These are phyloP conservation scores for Caloenas nicobarica DNA, from an alignment of 2,113 vertebrate genomes.

Conservation along the genomic window DNA sequence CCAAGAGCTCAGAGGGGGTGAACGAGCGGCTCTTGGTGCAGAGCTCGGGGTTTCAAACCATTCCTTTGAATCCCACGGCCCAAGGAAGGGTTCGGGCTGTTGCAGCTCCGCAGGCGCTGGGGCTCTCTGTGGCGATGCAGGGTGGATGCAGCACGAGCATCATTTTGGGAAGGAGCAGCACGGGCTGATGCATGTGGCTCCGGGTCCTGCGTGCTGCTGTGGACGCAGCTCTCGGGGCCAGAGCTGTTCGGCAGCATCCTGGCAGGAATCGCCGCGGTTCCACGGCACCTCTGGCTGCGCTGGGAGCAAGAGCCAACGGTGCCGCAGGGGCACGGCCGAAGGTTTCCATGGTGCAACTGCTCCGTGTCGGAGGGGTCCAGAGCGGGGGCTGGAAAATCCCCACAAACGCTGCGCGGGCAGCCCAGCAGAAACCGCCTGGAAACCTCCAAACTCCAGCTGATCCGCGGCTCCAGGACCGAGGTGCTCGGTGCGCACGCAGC, in stretches of 20 bases:
- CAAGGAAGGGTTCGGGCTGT: not conserved
- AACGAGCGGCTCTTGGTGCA: not conserved
- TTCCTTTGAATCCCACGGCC: not conserved
- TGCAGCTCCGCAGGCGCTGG: rapidly evolving
- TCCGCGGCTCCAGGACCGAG: rapidly evolving
- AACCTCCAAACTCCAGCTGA: not conserved
- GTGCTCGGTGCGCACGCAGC: rapidly evolving
- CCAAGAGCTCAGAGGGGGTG: rapidly evolving
- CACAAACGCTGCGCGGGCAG: rapidly evolving
- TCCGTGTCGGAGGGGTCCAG: not conserved
- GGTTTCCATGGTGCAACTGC: too few relatives aligned
- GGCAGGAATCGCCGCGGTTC: rapidly evolving
- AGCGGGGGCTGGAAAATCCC: not conserved
- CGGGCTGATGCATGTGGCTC: not conserved
- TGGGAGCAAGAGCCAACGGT: not conserved
- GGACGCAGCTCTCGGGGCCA: rapidly evolving
- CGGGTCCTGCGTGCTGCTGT: not conserved
- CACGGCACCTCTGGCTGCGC: rapidly evolving
- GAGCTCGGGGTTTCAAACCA: not conserved
- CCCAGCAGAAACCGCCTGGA: not conserved
- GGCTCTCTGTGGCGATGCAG: rapidly evolving
- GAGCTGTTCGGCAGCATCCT: not conserved
- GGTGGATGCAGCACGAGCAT: not conserved
- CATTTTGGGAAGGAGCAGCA: not conserved
- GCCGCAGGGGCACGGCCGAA: rapidly evolving